Conservation (phyloP, 2,797 vertebrate genomes). For the Ambastaia sidthimunki region DNA sequence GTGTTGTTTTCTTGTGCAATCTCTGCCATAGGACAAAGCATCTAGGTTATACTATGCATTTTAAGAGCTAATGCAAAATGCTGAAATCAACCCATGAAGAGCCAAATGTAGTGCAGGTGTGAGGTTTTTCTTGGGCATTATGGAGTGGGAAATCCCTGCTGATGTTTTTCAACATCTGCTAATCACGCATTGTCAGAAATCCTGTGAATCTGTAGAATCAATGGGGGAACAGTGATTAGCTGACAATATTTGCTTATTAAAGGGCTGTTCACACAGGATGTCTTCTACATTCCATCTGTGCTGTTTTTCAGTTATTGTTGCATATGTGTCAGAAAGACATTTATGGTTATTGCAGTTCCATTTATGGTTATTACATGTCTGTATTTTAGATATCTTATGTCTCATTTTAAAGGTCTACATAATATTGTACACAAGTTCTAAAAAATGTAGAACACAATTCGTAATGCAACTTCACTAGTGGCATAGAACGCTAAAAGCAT, state of each 20-base stretch:
- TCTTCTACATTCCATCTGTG: background rate
- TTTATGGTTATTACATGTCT: too few species aligned
- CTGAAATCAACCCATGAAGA: slow-evolving; percentile 39
- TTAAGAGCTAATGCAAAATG: slow-evolving; percentile 46
- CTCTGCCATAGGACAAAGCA: slow-evolving; percentile 8
- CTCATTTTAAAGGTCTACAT: too few species aligned
- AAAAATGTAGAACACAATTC: background rate
- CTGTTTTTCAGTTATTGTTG: too few species aligned
- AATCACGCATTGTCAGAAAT: background rate
- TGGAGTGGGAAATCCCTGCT: background rate
- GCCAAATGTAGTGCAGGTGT: slow-evolving; percentile 15
- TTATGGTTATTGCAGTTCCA: too few species aligned
- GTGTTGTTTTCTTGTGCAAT: slow-evolving; percentile 23
- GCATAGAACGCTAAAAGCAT: too few species aligned
- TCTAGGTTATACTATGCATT: slow-evolving; percentile 55
- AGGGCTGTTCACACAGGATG: slow-evolving; percentile 22
- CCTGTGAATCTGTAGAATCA: background rate
- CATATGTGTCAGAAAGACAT: too few species aligned
- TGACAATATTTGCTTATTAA: slow-evolving; percentile 23
- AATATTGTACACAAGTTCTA: background rate
- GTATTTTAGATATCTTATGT: too few species aligned
- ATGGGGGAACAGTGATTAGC: slow-evolving; percentile 5
- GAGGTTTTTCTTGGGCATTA: slow-evolving; percentile 11
- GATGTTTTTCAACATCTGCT: slow-evolving; percentile 18
- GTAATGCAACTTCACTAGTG: background rate